Conservation (phyloP, 2,888 invertebrate genomes). For the Agrypnus murinus region DNA sequence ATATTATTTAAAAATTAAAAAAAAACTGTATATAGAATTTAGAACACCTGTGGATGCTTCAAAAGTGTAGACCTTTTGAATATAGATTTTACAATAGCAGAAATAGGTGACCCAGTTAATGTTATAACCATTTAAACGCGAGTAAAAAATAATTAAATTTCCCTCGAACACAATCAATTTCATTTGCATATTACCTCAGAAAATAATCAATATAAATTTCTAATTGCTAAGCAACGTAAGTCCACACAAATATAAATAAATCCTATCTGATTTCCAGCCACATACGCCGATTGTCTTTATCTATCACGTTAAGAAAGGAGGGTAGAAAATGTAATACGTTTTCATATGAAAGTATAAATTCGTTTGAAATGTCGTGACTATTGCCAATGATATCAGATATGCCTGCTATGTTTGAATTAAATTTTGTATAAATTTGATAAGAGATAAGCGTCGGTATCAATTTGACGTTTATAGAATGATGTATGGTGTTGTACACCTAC, state of each 20-base stretch:
- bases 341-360: constrained; percentile 43
- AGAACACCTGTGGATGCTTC: no score
- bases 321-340: constrained; percentile 46
- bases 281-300: constrained; percentile 50
- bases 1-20: no score
- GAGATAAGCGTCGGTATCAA: constrained; percentile 65
- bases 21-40: no score
- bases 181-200: constrained; percentile 64
- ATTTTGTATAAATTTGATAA: constrained; percentile 70
- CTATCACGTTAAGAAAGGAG: constrained; percentile 48
- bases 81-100: neutral
- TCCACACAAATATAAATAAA: constrained; percentile 66
- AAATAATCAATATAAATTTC: constrained; percentile 65
- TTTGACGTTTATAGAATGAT: constrained; percentile 64
- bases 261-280: constrained; percentile 47
- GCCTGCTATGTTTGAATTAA: constrained; percentile 68
- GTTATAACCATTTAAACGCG: constrained; percentile 21
- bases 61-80: no score
- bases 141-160: constrained; percentile 45
- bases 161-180: constrained; percentile 48
- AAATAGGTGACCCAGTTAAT: constrained; percentile 16
- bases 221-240: constrained; percentile 69
- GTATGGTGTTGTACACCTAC: constrained; percentile 52
- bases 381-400: constrained; percentile 69
- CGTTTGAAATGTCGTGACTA: constrained; percentile 65